These are phyloP conservation scores for Cyclophora punctaria DNA, from an alignment of 2,888 invertebrate species.

Conservation along the genomic window DNA sequence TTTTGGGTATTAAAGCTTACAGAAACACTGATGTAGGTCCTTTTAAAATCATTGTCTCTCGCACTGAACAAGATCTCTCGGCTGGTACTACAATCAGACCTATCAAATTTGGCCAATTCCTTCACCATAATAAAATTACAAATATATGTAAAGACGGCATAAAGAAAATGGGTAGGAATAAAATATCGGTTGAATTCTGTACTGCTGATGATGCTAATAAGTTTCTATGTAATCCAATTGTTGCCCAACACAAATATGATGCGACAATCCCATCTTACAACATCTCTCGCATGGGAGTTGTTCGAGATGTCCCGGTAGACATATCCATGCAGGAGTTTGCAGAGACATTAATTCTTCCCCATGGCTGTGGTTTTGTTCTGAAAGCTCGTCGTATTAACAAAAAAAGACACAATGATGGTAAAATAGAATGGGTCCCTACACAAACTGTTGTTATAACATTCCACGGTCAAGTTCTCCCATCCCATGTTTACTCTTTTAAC, in stretches of 20 bases:
- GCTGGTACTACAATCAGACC: not conserved
- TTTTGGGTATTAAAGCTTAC: not conserved
- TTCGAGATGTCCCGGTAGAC: not conserved
- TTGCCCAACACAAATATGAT: not conserved
- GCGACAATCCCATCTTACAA: not conserved
- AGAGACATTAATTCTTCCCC: not conserved
- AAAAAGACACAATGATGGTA: not conserved
- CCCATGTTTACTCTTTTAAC: slow-evolving; percentile 4
- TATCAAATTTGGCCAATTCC: slow-evolving; percentile 2
- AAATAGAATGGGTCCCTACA: not conserved
- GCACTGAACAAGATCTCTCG: not conserved
- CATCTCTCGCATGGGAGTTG: not conserved
- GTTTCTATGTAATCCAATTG: not conserved
- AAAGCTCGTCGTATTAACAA: not conserved
- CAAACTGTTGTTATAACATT: slow-evolving; percentile 1
- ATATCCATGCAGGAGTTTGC: not conserved
- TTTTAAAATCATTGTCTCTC: not conserved
- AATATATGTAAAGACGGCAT: not conserved
- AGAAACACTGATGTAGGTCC: not conserved
- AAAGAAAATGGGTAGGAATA: not conserved
- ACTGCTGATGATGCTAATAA: not conserved
- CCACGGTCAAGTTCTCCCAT: slow-evolving; percentile 5
- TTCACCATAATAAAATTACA: not conserved
- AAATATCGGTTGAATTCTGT: not conserved
- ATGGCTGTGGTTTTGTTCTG: not conserved